Evolutionary conservation across 1,140 invertebrate species (phyloP), one percentile per base, ranked within the genome.

Genomic region (Drosophila kurseongensis): DNA sequence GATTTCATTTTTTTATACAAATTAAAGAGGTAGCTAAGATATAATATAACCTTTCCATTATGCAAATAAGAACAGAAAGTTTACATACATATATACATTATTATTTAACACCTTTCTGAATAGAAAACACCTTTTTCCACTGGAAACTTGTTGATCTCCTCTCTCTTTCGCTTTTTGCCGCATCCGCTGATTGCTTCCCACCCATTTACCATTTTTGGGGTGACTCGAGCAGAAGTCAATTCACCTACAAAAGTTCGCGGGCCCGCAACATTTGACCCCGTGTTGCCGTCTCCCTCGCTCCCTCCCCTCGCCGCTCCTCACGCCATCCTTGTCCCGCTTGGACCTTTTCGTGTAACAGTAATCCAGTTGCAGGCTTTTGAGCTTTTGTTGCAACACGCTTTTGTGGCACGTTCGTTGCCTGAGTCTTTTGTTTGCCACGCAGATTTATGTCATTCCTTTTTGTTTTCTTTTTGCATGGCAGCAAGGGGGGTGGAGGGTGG

Each of bases 351-450:
- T 88, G 75, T 83, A 88, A 88, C 83, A 88, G 83, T 88, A 88
- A 83, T 88, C 79, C 72, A 83, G 79, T 89, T 86, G 82, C 82
- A 86, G 69, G 36, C 61, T 55, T 52, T 62, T 42, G 66, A 59
- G 60, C 71, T 38, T 74, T 66, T 72, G 60, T 76, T 75, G 82
- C 74, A 82, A 68, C 61, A 74, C 63, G 58, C 62, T 68, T 66
- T 68, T 66, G 69, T 65, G 73, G 73, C 82, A 78, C 79, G 83
- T 88, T 88, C 76, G 84, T 88, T 76, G 83, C 84, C 66, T 88
- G 62, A 88, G 83, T 88, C 84, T 88, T 88, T 88, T 88, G 83
- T 88, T 86, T 85, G 82, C 83, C 78, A 86, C 75, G 78, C 83
- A 86, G 83, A 86, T 88, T 86, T 86, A 79, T 88, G 83, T 88